Percentiles rank a stretch among this genome's conserved stretches.
Conservation (phyloP, 2,797 vertebrate species). For the Mus spretus region DNA sequence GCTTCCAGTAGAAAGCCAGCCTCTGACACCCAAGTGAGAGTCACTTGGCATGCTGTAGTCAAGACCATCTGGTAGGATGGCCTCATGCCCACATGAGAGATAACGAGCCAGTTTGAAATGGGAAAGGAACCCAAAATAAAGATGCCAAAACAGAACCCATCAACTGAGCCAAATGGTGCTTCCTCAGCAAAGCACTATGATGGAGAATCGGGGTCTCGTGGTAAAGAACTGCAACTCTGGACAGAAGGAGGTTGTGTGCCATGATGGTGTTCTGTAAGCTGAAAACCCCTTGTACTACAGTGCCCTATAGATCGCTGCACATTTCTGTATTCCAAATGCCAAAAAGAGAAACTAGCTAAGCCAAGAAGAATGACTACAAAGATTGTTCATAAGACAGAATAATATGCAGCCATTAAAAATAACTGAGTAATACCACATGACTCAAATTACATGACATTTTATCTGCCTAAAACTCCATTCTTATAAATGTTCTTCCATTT, state of each 20-base stretch:
- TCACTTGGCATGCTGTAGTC: conserved; percentile 27
- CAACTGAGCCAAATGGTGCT: conserved; percentile 28
- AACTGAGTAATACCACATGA: neutral
- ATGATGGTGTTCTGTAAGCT: neutral
- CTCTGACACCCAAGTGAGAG: conserved; percentile 54
- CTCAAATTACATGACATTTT: neutral
- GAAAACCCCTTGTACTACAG: neutral
- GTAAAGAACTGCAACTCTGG: neutral
- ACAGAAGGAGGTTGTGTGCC: neutral
- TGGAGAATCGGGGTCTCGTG: neutral
- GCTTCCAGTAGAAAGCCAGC: conserved; percentile 36
- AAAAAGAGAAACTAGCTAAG: conserved; percentile 11
- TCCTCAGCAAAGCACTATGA: conserved; percentile 49
- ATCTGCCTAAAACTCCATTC: neutral
- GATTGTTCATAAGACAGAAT: conserved; percentile 4
- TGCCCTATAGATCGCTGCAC: neutral
- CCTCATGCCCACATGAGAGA: conserved; percentile 76
- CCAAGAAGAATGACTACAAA: neutral
- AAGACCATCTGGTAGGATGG: conserved; percentile 74
- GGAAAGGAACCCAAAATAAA: conserved; percentile 76
- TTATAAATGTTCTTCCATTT: conserved; percentile 20
- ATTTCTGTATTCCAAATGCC: conserved; percentile 10
- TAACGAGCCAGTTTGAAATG: conserved; percentile 68
- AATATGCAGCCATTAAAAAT: conserved; percentile 30
- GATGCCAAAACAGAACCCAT: conserved; percentile 67